Percentiles rank a stretch among this genome's conserved stretches.
phyloP scores from a whole-genome alignment of 2,888 invertebrate species.

The Busseola fusca region DNA sequence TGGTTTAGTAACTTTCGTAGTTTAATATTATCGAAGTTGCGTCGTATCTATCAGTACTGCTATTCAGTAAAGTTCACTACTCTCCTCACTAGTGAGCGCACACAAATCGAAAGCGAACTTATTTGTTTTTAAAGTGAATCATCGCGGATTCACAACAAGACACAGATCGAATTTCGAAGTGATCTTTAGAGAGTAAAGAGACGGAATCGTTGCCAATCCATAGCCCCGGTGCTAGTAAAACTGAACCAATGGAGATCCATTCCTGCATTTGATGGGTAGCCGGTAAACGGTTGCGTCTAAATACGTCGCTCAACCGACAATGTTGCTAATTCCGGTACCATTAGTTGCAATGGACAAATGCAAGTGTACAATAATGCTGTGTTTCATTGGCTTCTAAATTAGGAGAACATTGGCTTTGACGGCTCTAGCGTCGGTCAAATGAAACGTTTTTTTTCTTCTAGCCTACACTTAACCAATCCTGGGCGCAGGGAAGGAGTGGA shows the following conservation, averaged over 20 bases:
- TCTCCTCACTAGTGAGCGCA: background rate
- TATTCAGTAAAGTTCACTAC: background rate
- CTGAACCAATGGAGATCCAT: background rate
- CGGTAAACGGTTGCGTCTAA: conserved; percentile 32
- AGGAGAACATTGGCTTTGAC: background rate
- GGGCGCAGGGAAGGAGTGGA: too few relatives aligned
- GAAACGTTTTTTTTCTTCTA: background rate
- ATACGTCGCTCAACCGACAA: conserved; percentile 28
- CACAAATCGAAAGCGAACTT: background rate
- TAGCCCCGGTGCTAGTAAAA: background rate
- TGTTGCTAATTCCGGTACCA: conserved; percentile 44
- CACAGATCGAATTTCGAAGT: background rate
- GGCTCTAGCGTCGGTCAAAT: background rate
- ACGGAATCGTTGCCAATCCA: conserved; percentile 4
- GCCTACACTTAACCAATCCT: too few relatives aligned
- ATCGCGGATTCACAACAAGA: conserved; percentile 1
- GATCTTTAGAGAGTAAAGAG: background rate
- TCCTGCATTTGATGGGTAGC: conserved; percentile 42
- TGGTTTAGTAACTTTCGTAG: too few relatives aligned
- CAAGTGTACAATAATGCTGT: conserved; percentile 2
- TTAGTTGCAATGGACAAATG: conserved; percentile 34
- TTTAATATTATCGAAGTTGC: background rate
- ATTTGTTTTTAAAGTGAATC: conserved; percentile 5
- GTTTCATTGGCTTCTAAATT: conserved; percentile 16
- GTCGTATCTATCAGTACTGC: background rate